Percentiles rank a stretch among this genome's conserved stretches.
Evolutionary conservation across 2,797 vertebrate species (phyloP).

Genomic region (Diplodus puntazzo): DNA sequence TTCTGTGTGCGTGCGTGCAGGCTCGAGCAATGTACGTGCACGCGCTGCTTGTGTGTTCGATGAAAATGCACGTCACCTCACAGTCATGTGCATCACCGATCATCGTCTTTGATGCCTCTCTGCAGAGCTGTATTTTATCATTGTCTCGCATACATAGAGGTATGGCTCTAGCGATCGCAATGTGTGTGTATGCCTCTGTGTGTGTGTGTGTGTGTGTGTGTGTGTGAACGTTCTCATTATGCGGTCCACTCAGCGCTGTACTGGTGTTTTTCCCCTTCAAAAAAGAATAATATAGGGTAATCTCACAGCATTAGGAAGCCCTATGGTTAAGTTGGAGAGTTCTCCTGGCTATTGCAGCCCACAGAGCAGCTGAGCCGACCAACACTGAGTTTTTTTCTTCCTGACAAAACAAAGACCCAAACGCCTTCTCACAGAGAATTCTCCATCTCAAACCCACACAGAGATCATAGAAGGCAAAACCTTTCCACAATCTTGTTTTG

Average conservation of each 20-base stretch:
- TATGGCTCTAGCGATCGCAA: background rate
- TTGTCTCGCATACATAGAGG: constrained; percentile 16
- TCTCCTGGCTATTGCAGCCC: constrained; percentile 34
- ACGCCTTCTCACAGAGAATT: constrained; percentile 7
- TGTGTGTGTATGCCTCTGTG: constrained; percentile 15
- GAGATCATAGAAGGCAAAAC: background rate
- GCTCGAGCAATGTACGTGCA: background rate
- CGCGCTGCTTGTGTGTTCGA: constrained; percentile 12
- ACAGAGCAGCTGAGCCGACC: constrained; percentile 26
- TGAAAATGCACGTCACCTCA: constrained; percentile 53
- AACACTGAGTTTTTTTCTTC: background rate
- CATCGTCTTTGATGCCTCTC: constrained; percentile 57
- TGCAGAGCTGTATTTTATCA: constrained; percentile 36
- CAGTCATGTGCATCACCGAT: constrained; percentile 38
- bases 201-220: background rate
- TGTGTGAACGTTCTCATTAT: constrained; percentile 33
- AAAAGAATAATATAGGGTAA: constrained; percentile 55
- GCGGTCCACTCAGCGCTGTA: constrained; percentile 10
- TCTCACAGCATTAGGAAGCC: constrained; percentile 48
- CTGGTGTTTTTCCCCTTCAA: background rate
- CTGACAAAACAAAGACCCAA: constrained; percentile 28
- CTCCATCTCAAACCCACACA: constrained; percentile 31
- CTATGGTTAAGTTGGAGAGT: constrained; percentile 47
- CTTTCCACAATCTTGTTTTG: constrained; percentile 27
- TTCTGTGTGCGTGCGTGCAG: constrained; percentile 5